Percentiles rank a stretch among this genome's conserved stretches.
phyloP scores from a whole-genome alignment of 2,797 vertebrate species.

The Sitta carolinensis region DNA sequence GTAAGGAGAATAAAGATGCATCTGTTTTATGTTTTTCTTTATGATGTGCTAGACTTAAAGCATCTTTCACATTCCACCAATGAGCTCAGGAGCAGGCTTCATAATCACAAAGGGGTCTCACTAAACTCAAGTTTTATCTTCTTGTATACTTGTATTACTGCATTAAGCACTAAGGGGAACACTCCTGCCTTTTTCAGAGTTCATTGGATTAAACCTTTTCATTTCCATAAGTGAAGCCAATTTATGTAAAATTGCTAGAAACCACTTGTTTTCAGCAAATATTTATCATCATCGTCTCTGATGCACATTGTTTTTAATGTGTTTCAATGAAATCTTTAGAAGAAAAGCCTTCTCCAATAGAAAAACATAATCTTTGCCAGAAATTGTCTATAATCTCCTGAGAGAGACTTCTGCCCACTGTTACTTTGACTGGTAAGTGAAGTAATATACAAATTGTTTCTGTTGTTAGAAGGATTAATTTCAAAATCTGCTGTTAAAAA shows the following conservation, averaged over 20 bases:
- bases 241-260: neutral
- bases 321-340: neutral
- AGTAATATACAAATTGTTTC: neutral
- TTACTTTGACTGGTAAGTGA: neutral
- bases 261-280: neutral
- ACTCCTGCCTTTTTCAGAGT: neutral
- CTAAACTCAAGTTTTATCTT: neutral
- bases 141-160: fast-evolving
- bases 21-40: neutral
- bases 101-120: neutral
- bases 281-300: neutral
- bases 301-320: neutral
- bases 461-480: neutral
- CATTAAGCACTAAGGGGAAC: neutral
- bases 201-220: neutral
- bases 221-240: neutral
- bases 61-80: neutral
- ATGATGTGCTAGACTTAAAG: neutral
- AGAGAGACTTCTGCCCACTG: neutral
- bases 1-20: fast-evolving
- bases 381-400: neutral
- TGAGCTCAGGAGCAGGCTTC: neutral
- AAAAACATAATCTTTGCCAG: neutral
- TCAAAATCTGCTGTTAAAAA: neutral
- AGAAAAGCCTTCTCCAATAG: neutral